Evolutionary conservation across 2,888 invertebrate genomes (phyloP), one percentile per base, ranked within the genome.

Genomic region (Ptilodon capucinus): DNA sequence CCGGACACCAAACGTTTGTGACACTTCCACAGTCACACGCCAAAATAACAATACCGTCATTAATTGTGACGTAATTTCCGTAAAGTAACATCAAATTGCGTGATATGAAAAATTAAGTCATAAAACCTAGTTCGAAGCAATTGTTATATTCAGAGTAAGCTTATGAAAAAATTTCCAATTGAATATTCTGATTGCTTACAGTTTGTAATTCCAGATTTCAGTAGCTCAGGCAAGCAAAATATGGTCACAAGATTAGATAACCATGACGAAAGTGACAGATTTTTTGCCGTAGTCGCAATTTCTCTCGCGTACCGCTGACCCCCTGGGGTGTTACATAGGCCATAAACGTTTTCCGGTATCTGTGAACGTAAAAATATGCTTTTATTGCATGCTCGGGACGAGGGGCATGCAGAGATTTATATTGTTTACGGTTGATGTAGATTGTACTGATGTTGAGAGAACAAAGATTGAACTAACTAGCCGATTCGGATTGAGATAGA

Each of bases 11-110:
- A 54, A 48, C 54, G 21, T 40, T 40, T 51, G 36, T 57, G 60
- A 49, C 63, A 58, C 56, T 56, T 51, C 52, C 47, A 46, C 40
- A 54, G 51, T 65, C 61, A 45, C 64, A 65, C 66, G 59, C 45
- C 30, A 43, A 51, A 44, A 53, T 52, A 61, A 63, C 63, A 65
- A 63, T 58, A 45, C 48, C 35, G 39, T 42, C 48, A 39, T 46
- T 34, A 35, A 17, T 21, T 17, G 13, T 60, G 45, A 43, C 41
- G 58, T 58, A 51, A 60, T 54, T 65, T 64, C 55, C 65, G 25
- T 46, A 17, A 13, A 18, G 47, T 57, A 49, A 49, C 40, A 45
- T 45, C 38, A 49, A 36, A 39, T 16, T 35, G 44, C 48, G 50
- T 40, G 42, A 25, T 14, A 34, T 42, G 18, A 39, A 28, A 47